phyloP scores from a whole-genome alignment of 1,140 invertebrate genomes.

The Eupristina koningsbergeri region DNA sequence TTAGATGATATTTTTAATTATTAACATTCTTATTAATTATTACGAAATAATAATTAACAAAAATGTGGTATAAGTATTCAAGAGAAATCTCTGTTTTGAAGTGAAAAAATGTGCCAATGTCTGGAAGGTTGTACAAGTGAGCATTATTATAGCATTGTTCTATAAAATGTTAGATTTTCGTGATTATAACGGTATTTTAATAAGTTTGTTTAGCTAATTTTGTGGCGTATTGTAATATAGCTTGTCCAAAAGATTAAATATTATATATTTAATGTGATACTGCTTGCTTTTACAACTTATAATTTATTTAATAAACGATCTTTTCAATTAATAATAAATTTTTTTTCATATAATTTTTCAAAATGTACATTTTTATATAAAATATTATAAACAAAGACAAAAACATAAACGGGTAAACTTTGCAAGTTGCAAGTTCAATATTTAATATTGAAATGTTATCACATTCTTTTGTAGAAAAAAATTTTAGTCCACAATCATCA shows the following conservation, averaged over 20 bases:
- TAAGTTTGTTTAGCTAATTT: slow-evolving; percentile 16
- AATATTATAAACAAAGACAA: slow-evolving; percentile 7
- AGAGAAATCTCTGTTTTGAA: slow-evolving; percentile 32
- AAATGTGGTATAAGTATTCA: slow-evolving; percentile 34
- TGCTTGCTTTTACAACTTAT: slow-evolving; percentile 39
- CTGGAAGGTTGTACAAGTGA: slow-evolving; percentile 33
- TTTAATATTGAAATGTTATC: neutral
- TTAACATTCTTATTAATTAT: too few species aligned
- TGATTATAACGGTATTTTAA: slow-evolving; percentile 33
- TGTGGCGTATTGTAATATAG: slow-evolving; percentile 21
- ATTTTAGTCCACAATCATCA: neutral
- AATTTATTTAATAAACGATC: slow-evolving; percentile 26
- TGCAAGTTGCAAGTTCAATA: neutral
- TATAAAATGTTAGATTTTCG: slow-evolving; percentile 14
- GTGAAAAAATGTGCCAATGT: slow-evolving; percentile 37
- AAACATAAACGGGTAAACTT: neutral
- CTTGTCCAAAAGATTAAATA: slow-evolving; percentile 12
- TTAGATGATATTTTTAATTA: too few species aligned
- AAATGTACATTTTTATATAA: neutral
- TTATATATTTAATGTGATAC: slow-evolving; percentile 28
- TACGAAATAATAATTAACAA: slow-evolving; percentile 11
- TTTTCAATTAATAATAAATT: slow-evolving; percentile 29
- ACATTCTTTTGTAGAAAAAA: neutral
- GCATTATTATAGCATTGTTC: slow-evolving; percentile 32
- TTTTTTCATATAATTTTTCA: neutral